These are phyloP conservation scores for Colletes gigas DNA, from an alignment of 1,140 invertebrate species.

Conservation along the genomic window DNA sequence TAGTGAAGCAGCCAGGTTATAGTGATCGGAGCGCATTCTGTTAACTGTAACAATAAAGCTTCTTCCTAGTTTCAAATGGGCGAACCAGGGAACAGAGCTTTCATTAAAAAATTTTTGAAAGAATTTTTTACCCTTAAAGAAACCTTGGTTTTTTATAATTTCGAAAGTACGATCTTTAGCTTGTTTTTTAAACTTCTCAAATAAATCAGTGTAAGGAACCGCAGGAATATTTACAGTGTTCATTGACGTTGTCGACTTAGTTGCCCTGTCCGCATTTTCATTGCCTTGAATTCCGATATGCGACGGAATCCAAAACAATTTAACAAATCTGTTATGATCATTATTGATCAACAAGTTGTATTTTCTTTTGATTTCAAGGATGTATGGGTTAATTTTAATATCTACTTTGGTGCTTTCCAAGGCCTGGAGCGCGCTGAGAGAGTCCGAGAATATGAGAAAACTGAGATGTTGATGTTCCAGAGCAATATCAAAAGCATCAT, in stretches of 20 bases:
- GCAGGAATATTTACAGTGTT: not conserved
- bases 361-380: not conserved
- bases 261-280: not conserved
- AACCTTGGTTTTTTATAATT: not conserved
- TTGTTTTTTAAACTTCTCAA: not conserved
- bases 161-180: not conserved
- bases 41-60: not conserved
- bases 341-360: not conserved
- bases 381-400: not conserved
- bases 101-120: not conserved
- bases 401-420: not conserved
- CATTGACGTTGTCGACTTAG: not conserved
- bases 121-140: not conserved
- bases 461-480: not conserved
- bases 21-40: not conserved
- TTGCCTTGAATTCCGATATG: not conserved
- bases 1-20: not conserved
- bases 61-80: no score
- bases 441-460: not conserved
- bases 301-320: not conserved
- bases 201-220: not conserved
- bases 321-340: not conserved
- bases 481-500: not conserved
- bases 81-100: not conserved
- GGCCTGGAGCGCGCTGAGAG: not conserved